Base-by-base conservation (phyloP, 2,888 invertebrate species). In the Zaprionus obscuricornis region DNA sequence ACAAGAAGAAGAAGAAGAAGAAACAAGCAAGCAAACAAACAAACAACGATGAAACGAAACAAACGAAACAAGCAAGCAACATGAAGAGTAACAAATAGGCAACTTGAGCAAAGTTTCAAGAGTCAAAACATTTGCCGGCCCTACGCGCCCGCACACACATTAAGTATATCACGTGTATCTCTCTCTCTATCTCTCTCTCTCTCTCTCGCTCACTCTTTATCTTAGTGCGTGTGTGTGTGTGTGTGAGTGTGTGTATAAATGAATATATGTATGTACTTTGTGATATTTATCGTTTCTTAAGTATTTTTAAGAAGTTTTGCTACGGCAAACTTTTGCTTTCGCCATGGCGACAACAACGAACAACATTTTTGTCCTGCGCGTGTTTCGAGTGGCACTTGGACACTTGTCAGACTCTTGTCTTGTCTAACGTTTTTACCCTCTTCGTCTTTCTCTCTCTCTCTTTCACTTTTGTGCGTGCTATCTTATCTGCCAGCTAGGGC, bases 251-350 rank as follows among this genome's bases (percentile, higher is more conserved):
- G 24, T 33, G 47, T 39, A 8, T 54, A 37, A n/a, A n/a, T n/a
- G n/a, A n/a, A n/a, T 46, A 42, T 72, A 36, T 66, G 42, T 67
- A 29, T 69, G 31, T 51, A 51, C 69, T 60, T 74, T 74, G 64
- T 50, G 64, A 81, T 81, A 81, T 81, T 81, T 81, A 81, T 81
- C 84, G 81, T 66, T 77, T 68, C 84, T 77, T 84, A 81, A 81
- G 84, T 84, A 81, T 81, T 81, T 81, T 84, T 70, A 77, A 81
- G 81, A 78, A 79, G 81, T 79, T 66, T 66, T 70, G 62, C 74
- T 69, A 63, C 60, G 63, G 66, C 69, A 83, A n/a, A 72, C 81
- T 79, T 79, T 76, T 63, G 46, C 78, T 62, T 55, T 47, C 51
- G 36, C 11, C n/a, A 39, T 43, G 36, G 43, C 54, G 52, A 63